phyloP scores from a whole-genome alignment of 2,113 vertebrate genomes.

The Tapirus terrestris region DNA sequence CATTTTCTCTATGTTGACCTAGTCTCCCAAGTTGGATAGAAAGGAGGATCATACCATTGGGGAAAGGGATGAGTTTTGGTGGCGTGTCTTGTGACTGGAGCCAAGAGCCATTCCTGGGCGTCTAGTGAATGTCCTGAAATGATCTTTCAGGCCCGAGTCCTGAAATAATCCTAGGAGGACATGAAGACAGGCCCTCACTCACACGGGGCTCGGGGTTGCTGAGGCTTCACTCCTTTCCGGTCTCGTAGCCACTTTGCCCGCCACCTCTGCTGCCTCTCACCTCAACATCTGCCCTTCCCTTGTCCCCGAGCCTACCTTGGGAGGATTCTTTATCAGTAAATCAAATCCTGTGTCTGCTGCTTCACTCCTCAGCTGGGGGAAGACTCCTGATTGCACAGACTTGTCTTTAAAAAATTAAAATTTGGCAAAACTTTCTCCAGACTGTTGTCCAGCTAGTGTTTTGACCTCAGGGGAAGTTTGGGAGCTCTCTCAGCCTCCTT shows the following conservation, averaged over 20 bases:
- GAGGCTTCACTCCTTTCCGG: slow-evolving; percentile 50
- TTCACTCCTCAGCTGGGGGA: neutral
- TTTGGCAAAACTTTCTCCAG: neutral
- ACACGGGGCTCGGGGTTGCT: slow-evolving; percentile 55
- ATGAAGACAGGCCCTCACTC: slow-evolving; percentile 78
- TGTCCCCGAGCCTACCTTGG: neutral
- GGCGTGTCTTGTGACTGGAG: slow-evolving; percentile 83
- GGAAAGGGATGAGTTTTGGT: slow-evolving; percentile 64
- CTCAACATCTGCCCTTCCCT: neutral
- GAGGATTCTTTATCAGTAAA: neutral
- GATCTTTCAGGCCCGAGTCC: slow-evolving; percentile 75
- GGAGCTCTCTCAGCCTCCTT: neutral
- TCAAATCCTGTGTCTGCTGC: neutral
- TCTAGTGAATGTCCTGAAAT: slow-evolving; percentile 86
- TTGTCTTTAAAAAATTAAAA: neutral
- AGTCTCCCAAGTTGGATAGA: neutral
- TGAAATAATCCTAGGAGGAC: slow-evolving; percentile 81
- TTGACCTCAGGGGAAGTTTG: neutral
- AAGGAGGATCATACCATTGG: neutral
- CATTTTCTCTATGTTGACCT: neutral
- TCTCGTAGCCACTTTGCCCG: fast-evolving
- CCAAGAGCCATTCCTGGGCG: slow-evolving; percentile 87
- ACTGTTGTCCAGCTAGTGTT: slow-evolving; percentile 54
- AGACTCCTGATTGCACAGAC: neutral
- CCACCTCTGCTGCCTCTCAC: fast-evolving